These are phyloP conservation scores for Leuctra nigra DNA, from an alignment of 2,888 invertebrate genomes.

Conservation along the genomic window DNA sequence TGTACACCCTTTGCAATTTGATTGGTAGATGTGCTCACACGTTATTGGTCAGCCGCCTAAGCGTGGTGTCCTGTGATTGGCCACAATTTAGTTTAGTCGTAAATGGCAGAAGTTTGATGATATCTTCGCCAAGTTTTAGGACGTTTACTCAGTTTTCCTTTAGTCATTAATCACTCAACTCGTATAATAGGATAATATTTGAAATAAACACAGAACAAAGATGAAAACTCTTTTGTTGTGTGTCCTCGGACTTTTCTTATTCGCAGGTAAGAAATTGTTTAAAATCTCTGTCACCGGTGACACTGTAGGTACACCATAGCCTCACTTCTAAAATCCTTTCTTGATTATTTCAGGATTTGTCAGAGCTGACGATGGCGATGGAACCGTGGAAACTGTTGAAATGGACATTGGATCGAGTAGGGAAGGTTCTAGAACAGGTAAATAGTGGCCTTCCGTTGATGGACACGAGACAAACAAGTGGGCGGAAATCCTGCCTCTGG, in stretches of 20 bases:
- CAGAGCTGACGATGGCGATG: slow-evolving; percentile 43
- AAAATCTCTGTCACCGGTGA: background rate
- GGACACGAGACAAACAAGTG: background rate
- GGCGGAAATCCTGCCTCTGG: background rate
- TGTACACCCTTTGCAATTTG: too few species aligned
- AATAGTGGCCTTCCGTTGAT: too few species aligned
- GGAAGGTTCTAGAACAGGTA: slow-evolving; percentile 86
- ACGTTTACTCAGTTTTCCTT: too few species aligned
- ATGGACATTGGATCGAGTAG: slow-evolving; percentile 76
- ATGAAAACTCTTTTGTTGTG: slow-evolving; percentile 45
- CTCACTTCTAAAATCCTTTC: background rate
- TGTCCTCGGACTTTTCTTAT: slow-evolving; percentile 40
- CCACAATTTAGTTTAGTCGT: too few species aligned
- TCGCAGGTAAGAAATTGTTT: slow-evolving; percentile 41
- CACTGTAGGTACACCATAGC: background rate
- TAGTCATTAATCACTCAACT: too few species aligned
- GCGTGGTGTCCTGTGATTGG: slow-evolving; percentile 8
- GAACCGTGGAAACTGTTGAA: slow-evolving; percentile 57
- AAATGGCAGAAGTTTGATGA: too few species aligned
- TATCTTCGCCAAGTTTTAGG: too few species aligned
- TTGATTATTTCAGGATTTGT: slow-evolving; percentile 5
- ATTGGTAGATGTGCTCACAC: background rate
- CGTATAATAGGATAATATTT: too few species aligned
- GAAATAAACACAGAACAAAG: background rate
- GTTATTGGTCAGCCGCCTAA: background rate